phyloP scores from a whole-genome alignment of 2,888 invertebrate genomes.

The Pyrrhia umbra region DNA sequence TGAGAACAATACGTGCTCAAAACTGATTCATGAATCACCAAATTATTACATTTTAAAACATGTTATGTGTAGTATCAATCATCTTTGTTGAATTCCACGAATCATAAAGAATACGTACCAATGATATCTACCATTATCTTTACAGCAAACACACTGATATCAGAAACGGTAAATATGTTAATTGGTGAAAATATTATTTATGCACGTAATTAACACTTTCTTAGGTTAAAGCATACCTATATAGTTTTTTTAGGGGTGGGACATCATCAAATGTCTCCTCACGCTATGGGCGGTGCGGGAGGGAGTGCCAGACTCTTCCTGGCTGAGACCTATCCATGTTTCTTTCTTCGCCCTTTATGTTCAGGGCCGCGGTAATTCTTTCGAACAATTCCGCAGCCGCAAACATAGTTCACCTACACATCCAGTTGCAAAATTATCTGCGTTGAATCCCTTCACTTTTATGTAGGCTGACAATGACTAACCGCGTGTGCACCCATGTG shows the following conservation, averaged over 20 bases:
- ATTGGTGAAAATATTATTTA: constrained; percentile 42
- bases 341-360: too few relatives aligned
- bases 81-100: constrained; percentile 27
- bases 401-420: constrained; percentile 47
- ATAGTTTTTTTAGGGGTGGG: too few relatives aligned
- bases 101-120: constrained; percentile 40
- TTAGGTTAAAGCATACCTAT: constrained; percentile 34
- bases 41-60: constrained; percentile 12
- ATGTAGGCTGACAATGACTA: constrained; percentile 63
- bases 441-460: constrained; percentile 65
- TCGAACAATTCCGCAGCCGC: too few relatives aligned
- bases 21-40: not conserved
- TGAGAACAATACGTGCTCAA: not conserved
- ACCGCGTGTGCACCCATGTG: constrained; percentile 53
- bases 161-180: constrained; percentile 56
- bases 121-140: constrained; percentile 50
- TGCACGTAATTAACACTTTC: constrained; percentile 36
- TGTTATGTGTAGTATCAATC: constrained; percentile 11
- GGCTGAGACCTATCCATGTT: too few relatives aligned
- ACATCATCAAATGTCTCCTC: too few relatives aligned
- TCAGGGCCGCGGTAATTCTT: too few relatives aligned
- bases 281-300: too few relatives aligned
- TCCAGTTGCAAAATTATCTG: constrained; percentile 51
- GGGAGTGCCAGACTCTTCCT: too few relatives aligned
- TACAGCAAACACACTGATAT: constrained; percentile 62